A percentile compares a stretch with the other conserved stretches of the same genome.
Evolutionary conservation across 2,113 vertebrate species (phyloP).

Genomic region (Corvus cornix): DNA sequence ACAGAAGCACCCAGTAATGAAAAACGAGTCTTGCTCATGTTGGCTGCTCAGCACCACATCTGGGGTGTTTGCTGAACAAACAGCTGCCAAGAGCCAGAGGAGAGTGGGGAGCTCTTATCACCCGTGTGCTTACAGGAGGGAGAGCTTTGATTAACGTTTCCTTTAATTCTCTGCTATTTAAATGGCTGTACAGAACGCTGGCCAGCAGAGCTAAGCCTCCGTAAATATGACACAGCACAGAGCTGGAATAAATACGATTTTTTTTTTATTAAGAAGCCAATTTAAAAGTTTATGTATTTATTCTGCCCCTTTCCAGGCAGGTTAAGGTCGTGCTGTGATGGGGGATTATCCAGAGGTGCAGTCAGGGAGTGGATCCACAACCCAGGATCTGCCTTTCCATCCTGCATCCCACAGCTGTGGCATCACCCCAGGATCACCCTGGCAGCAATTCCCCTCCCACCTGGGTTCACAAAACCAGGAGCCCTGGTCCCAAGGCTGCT

Average conservation of each 20-base stretch:
- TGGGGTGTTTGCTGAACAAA: slow-evolving; percentile 50
- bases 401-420: not conserved
- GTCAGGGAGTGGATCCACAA: not conserved
- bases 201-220: not conserved
- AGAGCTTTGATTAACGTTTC: not conserved
- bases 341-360: not conserved
- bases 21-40: not conserved
- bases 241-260: not conserved
- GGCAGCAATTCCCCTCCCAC: not conserved
- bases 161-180: slow-evolving; percentile 18
- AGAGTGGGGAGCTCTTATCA: not conserved
- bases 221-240: not conserved
- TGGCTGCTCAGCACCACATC: not conserved
- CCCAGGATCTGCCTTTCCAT: not conserved
- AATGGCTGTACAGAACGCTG: not conserved
- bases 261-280: not conserved
- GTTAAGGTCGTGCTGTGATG: not conserved
- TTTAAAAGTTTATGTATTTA: not conserved
- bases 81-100: slow-evolving; percentile 30
- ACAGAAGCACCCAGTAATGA: slow-evolving; percentile 25
- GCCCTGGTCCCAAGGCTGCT: not conserved
- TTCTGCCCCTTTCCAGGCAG: not conserved
- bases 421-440: not conserved
- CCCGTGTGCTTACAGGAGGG: not conserved
- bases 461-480: not conserved